Base-by-base conservation (phyloP, 2,113 vertebrate species). In the Mionectes macconnelli region DNA sequence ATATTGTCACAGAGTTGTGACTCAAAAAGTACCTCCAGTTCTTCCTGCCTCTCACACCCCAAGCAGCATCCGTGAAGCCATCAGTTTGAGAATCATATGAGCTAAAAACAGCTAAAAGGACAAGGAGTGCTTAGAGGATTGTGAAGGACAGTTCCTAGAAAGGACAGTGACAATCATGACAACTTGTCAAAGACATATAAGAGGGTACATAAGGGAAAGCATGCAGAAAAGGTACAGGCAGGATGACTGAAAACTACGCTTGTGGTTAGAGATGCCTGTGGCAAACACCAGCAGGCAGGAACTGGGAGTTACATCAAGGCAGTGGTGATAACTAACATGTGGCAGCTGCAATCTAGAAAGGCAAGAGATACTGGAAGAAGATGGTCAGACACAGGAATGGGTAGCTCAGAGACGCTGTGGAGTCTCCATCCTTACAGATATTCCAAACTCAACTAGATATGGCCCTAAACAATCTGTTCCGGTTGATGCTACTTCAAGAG, bases 111-210 rank as follows among this genome's bases (percentile, higher is more conserved):
- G 14, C 10, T 50, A 3, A 40, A 78, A 13, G 10, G 10, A 24
- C 8, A 86, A 21, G 1, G 14, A 5, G 14, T 56, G 13, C 27
- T 84, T 19, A 57, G 5, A 86, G 13, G 12, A 49, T 49, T 47
- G 68, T 52, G 37, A 82, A 18, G 11, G 7, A 73, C 28, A 59
- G 56, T 35, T 37, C 7, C 17, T 11, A 64, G 20, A 70, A 86
- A 6, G 7, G 20, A 39, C 56, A 67, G 60, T 0, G 0, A 7
- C 39, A 80, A 23, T 13, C 49, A 9, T 49, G 12, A 64, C 53
- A 80, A 37, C 15, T n/a, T 42, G 15, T 10, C 28, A 84, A 35
- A 75, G 24, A 53, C 7, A 68, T 11, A 7, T 6, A 57, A 49
- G 5, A 28, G 50, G 6, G 12, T 42, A 42, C n/a, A 31, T 0